Evolutionary conservation across 2,888 invertebrate species (phyloP), one percentile per base, ranked within the genome.

Genomic region (Heliconius hortense): DNA sequence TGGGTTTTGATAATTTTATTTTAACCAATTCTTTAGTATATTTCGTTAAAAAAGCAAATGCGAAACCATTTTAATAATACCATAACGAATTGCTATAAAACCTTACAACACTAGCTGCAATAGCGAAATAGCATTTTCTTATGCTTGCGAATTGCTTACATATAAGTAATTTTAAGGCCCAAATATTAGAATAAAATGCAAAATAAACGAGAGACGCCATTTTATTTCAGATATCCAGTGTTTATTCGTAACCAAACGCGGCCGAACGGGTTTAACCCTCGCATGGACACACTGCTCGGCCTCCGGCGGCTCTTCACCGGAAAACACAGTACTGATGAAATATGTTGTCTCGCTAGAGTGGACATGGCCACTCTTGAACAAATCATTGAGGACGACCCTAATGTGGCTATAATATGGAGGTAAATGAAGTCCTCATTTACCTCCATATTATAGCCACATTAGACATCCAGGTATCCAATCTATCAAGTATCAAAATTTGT

Each of bases 281-380:
- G 87, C 24, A 48, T 82, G 21, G 89, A 90, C 31, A 81, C 86
- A 0, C 60, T 91, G 35, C 86, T 90, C 1, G 91, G 94, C 21
- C 89, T 96, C 59, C 95, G 95, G 62, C 94, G 95, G 72, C 94
- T 97, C 83, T 97, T 98, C 85, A 97, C 97, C 66, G 98, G 98
- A 0, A 92, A 95, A 1, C 96, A 96, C 79, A 97, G 96, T 86
- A 95, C 97, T 76, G 98, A 99, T 90, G 98, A 98, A 89, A 98
- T 99, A 83, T 98, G 98, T 89, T 97, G 98, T 86, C 95, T 96
- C 76, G 96, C 97, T 15, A 96, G 96, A 24, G 94, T 97, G 64
- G 96, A 96, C 74, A 94, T 96, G 10, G 95, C 95, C 63, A 96
- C 97, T 78, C 94, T 98, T 72, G 97, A 98, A 84, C 96, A 97